Base-by-base conservation (phyloP, 2,888 invertebrate genomes). In the Tetramorium bicarinatum region DNA sequence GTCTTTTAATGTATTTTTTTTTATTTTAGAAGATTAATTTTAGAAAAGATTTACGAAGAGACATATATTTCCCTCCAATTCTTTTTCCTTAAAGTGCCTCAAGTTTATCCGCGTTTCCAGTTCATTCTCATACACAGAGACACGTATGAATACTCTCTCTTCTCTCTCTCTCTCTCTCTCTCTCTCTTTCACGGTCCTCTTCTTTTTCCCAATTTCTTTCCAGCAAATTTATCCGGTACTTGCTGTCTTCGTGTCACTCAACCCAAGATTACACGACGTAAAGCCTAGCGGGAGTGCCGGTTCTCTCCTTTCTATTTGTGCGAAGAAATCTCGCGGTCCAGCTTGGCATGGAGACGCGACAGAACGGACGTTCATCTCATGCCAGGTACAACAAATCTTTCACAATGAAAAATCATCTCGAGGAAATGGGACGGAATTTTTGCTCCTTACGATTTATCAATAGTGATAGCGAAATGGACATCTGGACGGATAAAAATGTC, bases 251-350 rank as follows among this genome's bases (percentile, higher is more conserved):
- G 59, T 47, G 79, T 67, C 62, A 71, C 71, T 76, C 75, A 61
- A 69, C 54, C 64, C 83, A 62, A 71, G 74, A 71, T 80, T 82
- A 76, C 67, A 64, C 67, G 83, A 83, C 64, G 76, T 76, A 82
- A 82, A 82, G 75, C 82, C 75, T 84, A 81, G 77, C 62, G 44
- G 74, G 62, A 80, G 59, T 69, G 79, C 38, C 47, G 13, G 54
- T 79, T 84, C 71, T 79, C 75, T 59, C 56, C 81, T 83, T 76
- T 82, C 81, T 67, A 67, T 87, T 83, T 83, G 76, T 79, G 77
- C 76, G 56, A 79, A 84, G 86, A 87, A 82, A 86, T 79, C 83
- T 64, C 81, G 72, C 64, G 81, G 74, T 81, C 81, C 81, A 81
- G 74, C 74, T 82, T 59, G 69, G 69, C 62, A 74, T 69, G 49